Base-by-base conservation (phyloP, 2,113 vertebrate genomes). In the Heterotilapia buettikoferi region DNA sequence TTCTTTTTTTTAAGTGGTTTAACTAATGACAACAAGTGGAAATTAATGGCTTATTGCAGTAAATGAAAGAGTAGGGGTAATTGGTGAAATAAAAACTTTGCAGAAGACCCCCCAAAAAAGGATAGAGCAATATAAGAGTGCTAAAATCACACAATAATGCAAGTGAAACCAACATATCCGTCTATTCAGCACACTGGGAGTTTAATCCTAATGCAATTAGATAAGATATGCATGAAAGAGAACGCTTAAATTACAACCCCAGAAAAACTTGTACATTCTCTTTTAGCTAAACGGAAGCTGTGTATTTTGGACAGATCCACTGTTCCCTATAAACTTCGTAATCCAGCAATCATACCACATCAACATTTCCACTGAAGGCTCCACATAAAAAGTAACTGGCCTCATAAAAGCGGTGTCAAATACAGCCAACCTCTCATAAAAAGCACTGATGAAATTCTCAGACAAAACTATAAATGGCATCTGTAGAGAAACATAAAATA, bases 11-110 rank as follows among this genome's bases (percentile, higher is more conserved):
- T 0, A 97, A 96, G 95, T 92, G 92, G 92, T 96, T 96, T 93
- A 96, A 94, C 96, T 95, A 93, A 86, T 95, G 96, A 96, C 95
- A 97, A 97, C 97, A 97, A 96, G 96, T 96, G 96, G 92, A 97
- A 97, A 97, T 97, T 95, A 97, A 97, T 97, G 96, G 96, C 94
- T 95, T 95, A 93, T 92, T 95, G 93, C 91, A 94, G 92, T 92
- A 94, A 95, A 94, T 68, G 95, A 95, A 94, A 89, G 84, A 95
- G 94, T 89, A 86, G 90, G 95, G 94, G 93, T 91, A 94, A 95
- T 92, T 93, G 94, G 91, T 95, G 92, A 89, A 93, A 71, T 81
- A 94, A 90, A 94, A 94, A 95, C 95, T 83, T 87, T 84, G 26
- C 18, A 66, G 16, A 14, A 71, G 19, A 53, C 13, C 26, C 16